Evolutionary conservation across 2,888 invertebrate species (phyloP).

Genomic region (Lochmaea crataegi): DNA sequence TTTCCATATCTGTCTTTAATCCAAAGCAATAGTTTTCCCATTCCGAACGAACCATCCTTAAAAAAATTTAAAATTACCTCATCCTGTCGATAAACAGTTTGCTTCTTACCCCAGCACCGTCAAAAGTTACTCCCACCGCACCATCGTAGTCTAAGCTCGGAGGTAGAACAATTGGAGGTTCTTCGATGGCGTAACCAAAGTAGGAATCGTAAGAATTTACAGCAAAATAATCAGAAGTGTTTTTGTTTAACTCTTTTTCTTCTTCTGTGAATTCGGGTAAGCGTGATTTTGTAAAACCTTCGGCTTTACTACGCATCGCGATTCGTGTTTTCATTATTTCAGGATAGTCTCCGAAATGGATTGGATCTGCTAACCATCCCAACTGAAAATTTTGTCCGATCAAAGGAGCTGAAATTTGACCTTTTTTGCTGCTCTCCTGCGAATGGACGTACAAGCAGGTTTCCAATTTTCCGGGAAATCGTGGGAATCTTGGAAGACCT

Average conservation of each 20-base stretch:
- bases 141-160: constrained; percentile 6
- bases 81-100: neutral
- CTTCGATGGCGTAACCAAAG: constrained; percentile 18
- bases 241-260: constrained; percentile 72
- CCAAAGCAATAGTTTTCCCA: constrained; percentile 65
- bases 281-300: constrained; percentile 72
- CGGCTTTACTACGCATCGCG: constrained; percentile 68
- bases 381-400: constrained; percentile 41
- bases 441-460: too few species aligned
- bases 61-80: neutral
- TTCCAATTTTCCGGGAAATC: too few species aligned
- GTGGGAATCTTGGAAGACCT: too few species aligned
- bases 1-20: constrained; percentile 67
- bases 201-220: constrained; percentile 76
- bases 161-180: constrained; percentile 16
- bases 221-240: constrained; percentile 78
- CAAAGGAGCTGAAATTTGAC: too few species aligned
- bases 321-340: constrained; percentile 71
- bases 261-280: constrained; percentile 71
- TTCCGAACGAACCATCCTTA: constrained; percentile 46
- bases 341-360: constrained; percentile 76
- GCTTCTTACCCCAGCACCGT: neutral
- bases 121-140: constrained; percentile 10
- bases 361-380: constrained; percentile 66
- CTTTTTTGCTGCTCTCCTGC: too few species aligned